These are phyloP conservation scores for Triops longicaudatus DNA, from an alignment of 1,140 invertebrate genomes.

Conservation along the genomic window DNA sequence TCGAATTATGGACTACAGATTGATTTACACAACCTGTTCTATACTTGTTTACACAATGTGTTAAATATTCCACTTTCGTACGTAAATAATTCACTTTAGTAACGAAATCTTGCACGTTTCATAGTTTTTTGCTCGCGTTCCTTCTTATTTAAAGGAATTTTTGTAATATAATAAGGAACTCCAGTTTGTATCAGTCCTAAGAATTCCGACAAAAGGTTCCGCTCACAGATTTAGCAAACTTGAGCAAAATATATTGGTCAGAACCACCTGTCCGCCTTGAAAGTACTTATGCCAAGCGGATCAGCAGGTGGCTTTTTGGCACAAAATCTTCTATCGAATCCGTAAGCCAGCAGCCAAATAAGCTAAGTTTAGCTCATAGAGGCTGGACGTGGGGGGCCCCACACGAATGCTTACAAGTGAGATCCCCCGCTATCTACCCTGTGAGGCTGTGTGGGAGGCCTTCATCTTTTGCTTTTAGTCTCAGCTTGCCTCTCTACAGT, in stretches of 20 bases:
- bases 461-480: not conserved
- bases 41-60: no score
- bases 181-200: no score
- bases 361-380: constrained; percentile 11
- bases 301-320: constrained; percentile 10
- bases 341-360: not conserved
- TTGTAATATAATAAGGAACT: no score
- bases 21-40: no score
- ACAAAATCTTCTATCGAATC: not conserved
- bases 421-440: not conserved
- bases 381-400: not conserved
- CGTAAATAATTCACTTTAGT: no score
- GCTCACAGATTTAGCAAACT: no score
- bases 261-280: not conserved
- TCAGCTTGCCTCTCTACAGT: not conserved
- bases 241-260: not conserved
- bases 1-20: no score
- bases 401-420: not conserved
- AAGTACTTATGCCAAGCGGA: not conserved
- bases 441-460: not conserved
- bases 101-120: no score
- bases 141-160: no score
- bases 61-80: no score
- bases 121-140: no score
- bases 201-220: no score